phyloP scores from a whole-genome alignment of 2,113 vertebrate species.

The Terrapene triunguis region DNA sequence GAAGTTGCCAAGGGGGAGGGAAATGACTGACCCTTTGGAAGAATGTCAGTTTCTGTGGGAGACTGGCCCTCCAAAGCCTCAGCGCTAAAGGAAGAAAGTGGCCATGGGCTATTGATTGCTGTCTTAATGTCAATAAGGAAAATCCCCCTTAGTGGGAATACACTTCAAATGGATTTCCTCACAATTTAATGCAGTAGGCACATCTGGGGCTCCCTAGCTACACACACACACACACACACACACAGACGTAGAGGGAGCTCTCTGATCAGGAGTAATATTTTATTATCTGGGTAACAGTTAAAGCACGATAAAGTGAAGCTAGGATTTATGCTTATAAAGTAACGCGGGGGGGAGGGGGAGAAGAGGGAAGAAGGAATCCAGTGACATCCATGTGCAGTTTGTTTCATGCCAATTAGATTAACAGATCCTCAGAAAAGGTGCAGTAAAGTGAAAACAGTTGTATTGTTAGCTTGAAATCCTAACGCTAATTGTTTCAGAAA shows the following conservation, averaged over 20 bases:
- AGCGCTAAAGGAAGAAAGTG: background rate
- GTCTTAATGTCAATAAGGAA: constrained; percentile 1
- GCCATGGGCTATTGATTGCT: constrained; percentile 19
- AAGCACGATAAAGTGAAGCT: background rate
- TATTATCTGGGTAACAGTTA: background rate
- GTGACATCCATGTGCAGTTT: background rate
- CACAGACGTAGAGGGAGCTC: background rate
- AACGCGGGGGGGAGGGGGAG: background rate
- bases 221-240: fast-evolving
- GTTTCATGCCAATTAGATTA: constrained; percentile 22
- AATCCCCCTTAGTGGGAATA: constrained; percentile 24
- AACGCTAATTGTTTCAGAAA: constrained; percentile 52
- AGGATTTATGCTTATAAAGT: background rate
- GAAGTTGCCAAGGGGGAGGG: background rate
- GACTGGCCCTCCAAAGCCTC: background rate
- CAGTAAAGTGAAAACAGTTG: constrained; percentile 40
- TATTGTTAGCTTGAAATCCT: constrained; percentile 31
- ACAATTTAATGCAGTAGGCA: constrained; percentile 55
- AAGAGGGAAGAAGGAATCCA: background rate
- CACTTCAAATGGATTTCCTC: constrained; percentile 49
- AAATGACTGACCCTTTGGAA: background rate
- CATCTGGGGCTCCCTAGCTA: constrained; percentile 55
- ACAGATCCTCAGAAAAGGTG: constrained; percentile 24
- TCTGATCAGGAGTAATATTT: background rate
- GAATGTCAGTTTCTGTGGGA: background rate